These are phyloP conservation scores for Pempheris klunzingeri DNA, from an alignment of 2,797 vertebrate species.

Conservation along the genomic window DNA sequence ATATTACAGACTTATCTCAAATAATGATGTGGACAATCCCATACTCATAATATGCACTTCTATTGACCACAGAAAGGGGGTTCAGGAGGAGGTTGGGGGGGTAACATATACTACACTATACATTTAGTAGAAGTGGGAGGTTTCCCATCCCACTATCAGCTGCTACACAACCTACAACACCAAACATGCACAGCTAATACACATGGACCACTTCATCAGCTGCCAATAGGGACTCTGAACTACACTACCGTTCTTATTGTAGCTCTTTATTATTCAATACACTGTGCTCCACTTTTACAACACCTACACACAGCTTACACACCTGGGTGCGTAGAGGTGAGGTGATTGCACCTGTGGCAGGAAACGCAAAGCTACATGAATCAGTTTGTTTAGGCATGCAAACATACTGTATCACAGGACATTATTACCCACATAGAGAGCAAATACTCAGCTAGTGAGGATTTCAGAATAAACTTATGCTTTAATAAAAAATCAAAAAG, in stretches of 20 bases:
- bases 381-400: conserved; percentile 19
- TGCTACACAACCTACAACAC: conserved; percentile 32
- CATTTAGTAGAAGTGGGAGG: not conserved
- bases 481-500: not conserved
- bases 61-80: not conserved
- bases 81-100: not conserved
- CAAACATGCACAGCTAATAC: conserved; percentile 10
- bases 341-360: conserved; percentile 49
- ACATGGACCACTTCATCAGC: not conserved
- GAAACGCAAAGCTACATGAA: conserved; percentile 47
- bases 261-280: conserved; percentile 1
- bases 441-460: not conserved
- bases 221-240: not conserved
- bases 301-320: conserved; percentile 49
- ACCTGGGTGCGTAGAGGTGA: conserved; percentile 42
- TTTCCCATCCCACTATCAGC: not conserved
- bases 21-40: not conserved
- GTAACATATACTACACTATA: not conserved
- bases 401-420: not conserved
- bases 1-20: not conserved
- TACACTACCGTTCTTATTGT: not conserved
- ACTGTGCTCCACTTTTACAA: not conserved
- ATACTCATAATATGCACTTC: not conserved
- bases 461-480: not conserved
- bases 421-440: not conserved